phyloP scores from a whole-genome alignment of 2,797 vertebrate genomes.

The Staurois parvus region DNA sequence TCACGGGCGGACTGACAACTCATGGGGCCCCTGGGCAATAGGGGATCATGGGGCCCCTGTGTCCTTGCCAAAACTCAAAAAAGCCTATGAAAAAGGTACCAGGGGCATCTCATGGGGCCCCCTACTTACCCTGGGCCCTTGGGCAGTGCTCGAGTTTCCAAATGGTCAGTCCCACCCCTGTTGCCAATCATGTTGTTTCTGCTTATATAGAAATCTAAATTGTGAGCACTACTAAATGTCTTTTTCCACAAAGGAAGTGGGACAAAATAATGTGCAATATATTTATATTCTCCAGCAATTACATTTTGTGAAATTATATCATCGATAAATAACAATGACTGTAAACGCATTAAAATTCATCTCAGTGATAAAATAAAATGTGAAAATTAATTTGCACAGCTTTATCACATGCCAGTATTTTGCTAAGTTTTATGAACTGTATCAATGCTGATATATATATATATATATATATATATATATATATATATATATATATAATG shows the following conservation, averaged over 20 bases:
- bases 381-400: constrained; percentile 56
- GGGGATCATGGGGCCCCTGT: no score
- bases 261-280: constrained; percentile 10
- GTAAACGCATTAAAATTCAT: constrained; percentile 42
- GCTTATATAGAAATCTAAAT: background rate
- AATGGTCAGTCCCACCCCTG: no score
- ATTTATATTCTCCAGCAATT: constrained; percentile 42
- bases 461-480: no score
- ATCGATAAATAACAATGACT: constrained; percentile 21
- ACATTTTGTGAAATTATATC: constrained; percentile 21
- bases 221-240: background rate
- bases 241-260: background rate
- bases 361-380: constrained; percentile 39
- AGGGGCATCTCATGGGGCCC: no score
- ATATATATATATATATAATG: constrained; percentile 24
- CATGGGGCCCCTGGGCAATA: no score
- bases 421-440: constrained; percentile 54
- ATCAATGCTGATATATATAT: constrained; percentile 34
- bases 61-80: no score
- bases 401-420: constrained; percentile 51
- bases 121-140: no score
- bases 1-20: no score
- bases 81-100: no score
- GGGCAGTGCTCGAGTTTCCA: no score
- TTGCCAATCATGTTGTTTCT: no score